Evolutionary conservation across 2,888 invertebrate genomes (phyloP).

Genomic region (Tipula vernalis): DNA sequence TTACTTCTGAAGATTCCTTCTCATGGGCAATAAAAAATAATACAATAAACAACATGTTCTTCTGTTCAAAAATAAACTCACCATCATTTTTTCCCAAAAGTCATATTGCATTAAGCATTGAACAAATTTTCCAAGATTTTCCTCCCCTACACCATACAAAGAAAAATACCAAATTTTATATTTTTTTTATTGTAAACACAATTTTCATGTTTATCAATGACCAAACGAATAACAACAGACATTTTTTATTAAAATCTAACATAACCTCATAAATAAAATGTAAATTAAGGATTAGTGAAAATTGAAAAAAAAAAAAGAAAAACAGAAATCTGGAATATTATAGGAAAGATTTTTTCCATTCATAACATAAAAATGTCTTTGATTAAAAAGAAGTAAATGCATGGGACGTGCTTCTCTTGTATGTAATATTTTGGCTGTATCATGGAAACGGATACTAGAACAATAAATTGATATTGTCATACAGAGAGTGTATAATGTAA

Average conservation of each 20-base stretch:
- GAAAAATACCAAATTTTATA: neutral
- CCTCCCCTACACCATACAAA: neutral
- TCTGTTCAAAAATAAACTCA: neutral
- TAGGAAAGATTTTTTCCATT: neutral
- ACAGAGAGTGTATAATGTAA: neutral
- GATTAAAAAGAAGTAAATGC: neutral
- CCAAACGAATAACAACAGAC: neutral
- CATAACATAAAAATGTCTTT: neutral
- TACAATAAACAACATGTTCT: neutral
- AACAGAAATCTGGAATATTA: neutral
- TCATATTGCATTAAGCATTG: neutral
- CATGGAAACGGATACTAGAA: neutral
- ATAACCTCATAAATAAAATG: slow-evolving; percentile 4
- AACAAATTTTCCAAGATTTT: neutral
- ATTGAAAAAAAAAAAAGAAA: neutral
- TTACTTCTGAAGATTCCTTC: too few relatives aligned
- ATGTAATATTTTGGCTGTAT: neutral
- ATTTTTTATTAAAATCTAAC: neutral
- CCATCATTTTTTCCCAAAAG: neutral
- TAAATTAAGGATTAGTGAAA: slow-evolving; percentile 4
- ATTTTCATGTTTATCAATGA: slow-evolving; percentile 4
- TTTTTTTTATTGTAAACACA: neutral
- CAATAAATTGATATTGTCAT: slow-evolving; percentile 4
- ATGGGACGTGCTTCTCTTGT: neutral
- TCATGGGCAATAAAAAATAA: too few relatives aligned